These are phyloP conservation scores for Geopemphigus sp. DNA, from an alignment of 1,140 invertebrate genomes.

Conservation along the genomic window DNA sequence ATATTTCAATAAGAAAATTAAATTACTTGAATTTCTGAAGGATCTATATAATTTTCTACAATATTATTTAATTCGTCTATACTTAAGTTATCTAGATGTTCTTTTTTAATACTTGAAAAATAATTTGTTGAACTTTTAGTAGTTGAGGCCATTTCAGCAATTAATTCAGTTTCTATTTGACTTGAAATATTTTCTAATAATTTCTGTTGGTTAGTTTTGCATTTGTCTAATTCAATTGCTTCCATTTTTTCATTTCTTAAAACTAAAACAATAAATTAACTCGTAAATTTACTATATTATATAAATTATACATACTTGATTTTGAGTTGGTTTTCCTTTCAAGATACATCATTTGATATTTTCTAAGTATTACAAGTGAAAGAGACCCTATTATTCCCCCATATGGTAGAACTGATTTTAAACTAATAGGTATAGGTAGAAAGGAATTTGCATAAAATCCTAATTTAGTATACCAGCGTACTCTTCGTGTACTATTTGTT, in stretches of 20 bases:
- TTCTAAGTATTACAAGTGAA: conserved; percentile 40
- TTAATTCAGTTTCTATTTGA: conserved; percentile 15
- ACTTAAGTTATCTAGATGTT: conserved; percentile 29
- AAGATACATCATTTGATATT: conserved; percentile 32
- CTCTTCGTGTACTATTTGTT: conserved; percentile 42
- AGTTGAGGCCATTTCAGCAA: conserved; percentile 6
- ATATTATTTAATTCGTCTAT: conserved; percentile 28
- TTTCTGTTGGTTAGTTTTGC: conserved; percentile 30
- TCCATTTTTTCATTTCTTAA: conserved; percentile 44
- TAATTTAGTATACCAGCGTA: conserved; percentile 26
- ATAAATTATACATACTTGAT: conserved; percentile 23
- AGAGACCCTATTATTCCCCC: conserved; percentile 38
- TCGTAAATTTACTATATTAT: neutral
- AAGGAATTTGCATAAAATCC: conserved; percentile 26
- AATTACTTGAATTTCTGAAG: conserved; percentile 38
- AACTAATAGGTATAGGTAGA: conserved; percentile 33
- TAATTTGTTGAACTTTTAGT: conserved; percentile 12
- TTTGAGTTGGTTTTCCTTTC: conserved; percentile 37
- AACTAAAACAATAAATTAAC: conserved; percentile 30
- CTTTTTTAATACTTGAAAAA: neutral
- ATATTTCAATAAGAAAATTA: conserved; percentile 1
- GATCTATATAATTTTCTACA: conserved; percentile 28
- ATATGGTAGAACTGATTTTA: conserved; percentile 38
- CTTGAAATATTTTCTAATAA: conserved; percentile 43
- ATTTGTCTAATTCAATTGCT: conserved; percentile 32